Conservation (phyloP, 2,888 invertebrate species). For the Metopia argyrocephala region DNA sequence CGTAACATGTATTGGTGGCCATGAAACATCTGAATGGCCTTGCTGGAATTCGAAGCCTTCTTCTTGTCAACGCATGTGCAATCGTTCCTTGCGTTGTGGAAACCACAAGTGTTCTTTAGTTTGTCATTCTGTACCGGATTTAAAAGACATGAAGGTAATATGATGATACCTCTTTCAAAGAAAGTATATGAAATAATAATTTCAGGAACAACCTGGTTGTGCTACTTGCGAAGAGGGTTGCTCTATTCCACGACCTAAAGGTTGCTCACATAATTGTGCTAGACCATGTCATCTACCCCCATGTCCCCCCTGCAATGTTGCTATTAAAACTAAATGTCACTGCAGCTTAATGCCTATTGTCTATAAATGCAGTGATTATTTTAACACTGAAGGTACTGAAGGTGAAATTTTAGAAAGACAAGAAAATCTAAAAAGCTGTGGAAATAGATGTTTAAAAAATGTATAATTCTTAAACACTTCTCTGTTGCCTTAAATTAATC, state of each 20-base stretch:
- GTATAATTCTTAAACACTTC: constrained; percentile 78
- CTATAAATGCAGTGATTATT: constrained; percentile 86
- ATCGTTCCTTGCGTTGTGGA: constrained; percentile 84
- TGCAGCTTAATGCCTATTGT: constrained; percentile 89
- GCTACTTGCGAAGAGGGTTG: constrained; percentile 82
- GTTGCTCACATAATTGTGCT: constrained; percentile 87
- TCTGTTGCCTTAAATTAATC: neutral
- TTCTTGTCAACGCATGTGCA: constrained; percentile 90
- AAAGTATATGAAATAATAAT: neutral
- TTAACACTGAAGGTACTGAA: constrained; percentile 79
- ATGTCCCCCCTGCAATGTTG: constrained; percentile 87
- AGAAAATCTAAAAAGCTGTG: constrained; percentile 81
- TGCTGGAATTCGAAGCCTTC: constrained; percentile 85
- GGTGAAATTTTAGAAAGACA: constrained; percentile 74
- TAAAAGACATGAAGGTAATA: constrained; percentile 78
- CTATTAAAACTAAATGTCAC: constrained; percentile 87
- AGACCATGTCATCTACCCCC: constrained; percentile 85
- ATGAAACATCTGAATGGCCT: constrained; percentile 84
- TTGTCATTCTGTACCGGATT: constrained; percentile 85
- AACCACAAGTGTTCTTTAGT: constrained; percentile 86
- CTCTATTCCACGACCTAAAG: constrained; percentile 83
- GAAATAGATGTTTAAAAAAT: constrained; percentile 91
- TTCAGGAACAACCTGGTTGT: constrained; percentile 80
- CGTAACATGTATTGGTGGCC: constrained; percentile 86
- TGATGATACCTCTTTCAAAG: neutral